phyloP scores from a whole-genome alignment of 2,113 vertebrate species.

The Hemibagrus wyckioides region DNA sequence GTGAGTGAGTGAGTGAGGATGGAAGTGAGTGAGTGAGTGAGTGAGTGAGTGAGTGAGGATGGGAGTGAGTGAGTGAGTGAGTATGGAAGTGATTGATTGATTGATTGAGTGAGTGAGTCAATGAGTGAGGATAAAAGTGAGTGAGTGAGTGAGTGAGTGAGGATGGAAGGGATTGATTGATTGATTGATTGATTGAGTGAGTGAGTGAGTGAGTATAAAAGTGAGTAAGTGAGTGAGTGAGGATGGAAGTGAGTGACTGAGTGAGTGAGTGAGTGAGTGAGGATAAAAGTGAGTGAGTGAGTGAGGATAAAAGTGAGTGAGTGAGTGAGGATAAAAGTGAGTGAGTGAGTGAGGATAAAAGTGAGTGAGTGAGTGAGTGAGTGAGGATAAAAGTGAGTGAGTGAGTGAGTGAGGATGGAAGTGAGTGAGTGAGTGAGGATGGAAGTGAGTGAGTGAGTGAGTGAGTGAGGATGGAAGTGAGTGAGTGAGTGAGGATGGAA shows the following conservation, averaged over 20 bases:
- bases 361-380: neutral
- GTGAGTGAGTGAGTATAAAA: neutral
- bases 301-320: too few species aligned
- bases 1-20: too few species aligned
- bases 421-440: too few species aligned
- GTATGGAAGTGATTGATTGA: neutral
- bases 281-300: neutral
- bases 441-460: too few species aligned
- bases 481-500: neutral
- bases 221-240: neutral
- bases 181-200: neutral
- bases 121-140: neutral
- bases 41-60: too few species aligned
- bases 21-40: too few species aligned
- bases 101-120: too few species aligned
- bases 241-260: neutral
- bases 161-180: neutral
- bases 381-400: neutral
- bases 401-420: too few species aligned
- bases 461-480: too few species aligned
- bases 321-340: too few species aligned
- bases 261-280: neutral
- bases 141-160: neutral
- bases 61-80: neutral
- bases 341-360: neutral